Base-by-base conservation (phyloP, 1,140 invertebrate species). In the Listronotus bonariensis region DNA sequence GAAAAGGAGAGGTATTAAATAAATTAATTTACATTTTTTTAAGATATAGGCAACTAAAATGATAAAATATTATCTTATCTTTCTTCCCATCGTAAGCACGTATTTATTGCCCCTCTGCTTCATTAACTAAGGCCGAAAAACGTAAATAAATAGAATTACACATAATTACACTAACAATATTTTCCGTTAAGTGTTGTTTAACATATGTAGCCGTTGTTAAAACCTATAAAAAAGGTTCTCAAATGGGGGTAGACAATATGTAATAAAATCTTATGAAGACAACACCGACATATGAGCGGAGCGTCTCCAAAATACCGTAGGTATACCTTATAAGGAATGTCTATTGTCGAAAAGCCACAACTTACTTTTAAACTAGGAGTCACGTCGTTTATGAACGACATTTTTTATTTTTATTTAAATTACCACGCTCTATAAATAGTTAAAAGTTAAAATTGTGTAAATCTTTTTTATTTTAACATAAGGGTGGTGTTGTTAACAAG, bases 231-330 rank as follows among this genome's bases (percentile, higher is more conserved):
- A 54, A 56, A 51, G 62, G 20, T 49, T 36, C 45, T 53, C n/a
- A 17, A 65, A 65, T n/a, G 43, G 26, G 46, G 59, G 62, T 57
- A 65, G 43, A 57, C 53, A 57, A 65, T 57, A 38, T 65, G 53
- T 56, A 65, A 65, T 65, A 65, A 65, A 65, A 65, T 46, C 60
- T 63, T 63, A 63, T 49, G 51, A 63, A 63, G 52, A 55, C 26
- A 63, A 51, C 38, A 54, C 60, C 60, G 52, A 63, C 60, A 63
- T 46, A 8, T 62, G 36, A 54, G 20, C 20, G 20, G 11, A 36
- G 34, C 8, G 9, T 60, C 54, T 65, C 42, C 32, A 41, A 65
- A 57, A 65, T 55, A 41, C 20, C 43, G 20, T 56, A n/a, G n/a
- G n/a, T n/a, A 34, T 55, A 9, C 54, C 62, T 65, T 56, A 65